Conservation (phyloP, 2,797 vertebrate species). For the Coregonus suidteri region DNA sequence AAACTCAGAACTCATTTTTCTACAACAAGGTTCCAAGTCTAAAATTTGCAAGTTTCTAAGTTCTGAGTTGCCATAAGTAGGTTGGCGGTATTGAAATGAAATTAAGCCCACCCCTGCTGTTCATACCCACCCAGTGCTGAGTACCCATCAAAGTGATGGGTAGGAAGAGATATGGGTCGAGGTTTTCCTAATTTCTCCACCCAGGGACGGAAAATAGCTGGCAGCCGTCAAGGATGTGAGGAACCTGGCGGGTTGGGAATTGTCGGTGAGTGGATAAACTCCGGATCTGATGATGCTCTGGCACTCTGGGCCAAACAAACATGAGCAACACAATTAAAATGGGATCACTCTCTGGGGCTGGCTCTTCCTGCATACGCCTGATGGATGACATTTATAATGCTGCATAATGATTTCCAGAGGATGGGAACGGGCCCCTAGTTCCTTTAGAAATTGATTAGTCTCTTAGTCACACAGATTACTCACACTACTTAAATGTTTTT, state of each 20-base stretch:
- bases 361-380: not conserved
- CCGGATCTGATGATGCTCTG: not conserved
- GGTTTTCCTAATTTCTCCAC: not conserved
- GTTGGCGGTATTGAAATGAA: not conserved
- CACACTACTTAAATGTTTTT: not conserved
- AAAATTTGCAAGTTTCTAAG: too few relatives aligned
- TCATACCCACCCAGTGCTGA: not conserved
- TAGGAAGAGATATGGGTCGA: not conserved
- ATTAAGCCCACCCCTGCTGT: not conserved
- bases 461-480: slow-evolving; percentile 2
- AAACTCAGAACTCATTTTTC: too few relatives aligned
- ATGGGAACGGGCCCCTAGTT: not conserved
- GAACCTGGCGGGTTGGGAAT: not conserved
- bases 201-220: not conserved
- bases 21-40: too few relatives aligned
- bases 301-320: not conserved
- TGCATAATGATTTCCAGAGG: slow-evolving; percentile 2
- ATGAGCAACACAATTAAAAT: slow-evolving; percentile 6
- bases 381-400: not conserved
- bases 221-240: not conserved
- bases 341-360: slow-evolving; percentile 2
- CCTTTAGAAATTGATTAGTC: slow-evolving; percentile 1
- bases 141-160: not conserved
- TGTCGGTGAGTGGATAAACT: not conserved
- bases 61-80: not conserved